These are phyloP conservation scores for Merops nubicus DNA, from an alignment of 2,113 vertebrate species.

Conservation along the genomic window DNA sequence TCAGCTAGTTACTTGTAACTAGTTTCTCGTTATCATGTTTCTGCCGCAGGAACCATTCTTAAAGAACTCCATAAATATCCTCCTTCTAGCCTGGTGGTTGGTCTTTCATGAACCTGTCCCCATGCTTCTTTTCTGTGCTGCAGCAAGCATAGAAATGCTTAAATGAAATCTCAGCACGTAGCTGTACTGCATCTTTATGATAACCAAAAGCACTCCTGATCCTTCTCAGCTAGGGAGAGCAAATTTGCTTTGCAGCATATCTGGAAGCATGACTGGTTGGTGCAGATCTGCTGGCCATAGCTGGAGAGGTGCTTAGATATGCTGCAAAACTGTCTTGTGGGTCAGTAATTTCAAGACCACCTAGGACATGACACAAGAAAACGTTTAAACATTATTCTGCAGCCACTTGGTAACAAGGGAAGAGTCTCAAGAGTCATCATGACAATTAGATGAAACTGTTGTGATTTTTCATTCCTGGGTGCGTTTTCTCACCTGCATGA, in stretches of 20 bases:
- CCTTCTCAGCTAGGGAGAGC: background rate
- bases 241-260: background rate
- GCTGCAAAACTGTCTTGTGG: background rate
- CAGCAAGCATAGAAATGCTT: fast-evolving
- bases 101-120: background rate
- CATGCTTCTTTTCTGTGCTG: background rate
- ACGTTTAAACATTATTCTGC: background rate
- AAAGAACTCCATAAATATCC: background rate
- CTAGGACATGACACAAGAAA: background rate
- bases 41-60: background rate
- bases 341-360: background rate
- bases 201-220: fast-evolving
- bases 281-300: background rate
- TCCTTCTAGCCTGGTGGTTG: background rate
- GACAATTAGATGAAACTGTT: background rate
- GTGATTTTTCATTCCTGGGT: background rate
- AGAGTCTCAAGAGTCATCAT: fast-evolving
- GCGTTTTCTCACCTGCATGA: fast-evolving
- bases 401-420: background rate
- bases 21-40: background rate
- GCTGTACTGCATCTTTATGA: fast-evolving
- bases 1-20: background rate
- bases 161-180: background rate
- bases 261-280: background rate
- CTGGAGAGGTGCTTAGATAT: background rate